Evolutionary conservation across 2,113 vertebrate species (phyloP).

Genomic region (Rhegmatorhina hoffmannsi): DNA sequence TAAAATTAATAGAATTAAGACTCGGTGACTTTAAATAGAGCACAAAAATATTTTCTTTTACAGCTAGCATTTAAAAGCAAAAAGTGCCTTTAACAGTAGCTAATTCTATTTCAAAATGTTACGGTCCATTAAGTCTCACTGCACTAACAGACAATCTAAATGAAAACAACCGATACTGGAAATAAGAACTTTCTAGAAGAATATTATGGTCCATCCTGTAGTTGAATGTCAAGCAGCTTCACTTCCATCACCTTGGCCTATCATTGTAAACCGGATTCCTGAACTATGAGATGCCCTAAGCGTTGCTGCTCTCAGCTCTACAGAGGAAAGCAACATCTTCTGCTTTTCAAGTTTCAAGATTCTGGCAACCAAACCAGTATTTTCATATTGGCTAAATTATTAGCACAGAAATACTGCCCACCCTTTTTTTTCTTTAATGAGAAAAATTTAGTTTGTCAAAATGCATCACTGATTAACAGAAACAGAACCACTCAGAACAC

Average conservation of each 20-base stretch:
- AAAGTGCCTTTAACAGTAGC: neutral
- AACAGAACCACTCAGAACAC: neutral
- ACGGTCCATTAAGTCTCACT: neutral
- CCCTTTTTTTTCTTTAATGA: accelerated
- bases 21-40: neutral
- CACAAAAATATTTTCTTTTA: neutral
- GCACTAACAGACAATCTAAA: neutral
- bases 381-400: neutral
- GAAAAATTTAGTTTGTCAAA: neutral
- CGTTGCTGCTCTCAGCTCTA: accelerated
- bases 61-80: neutral
- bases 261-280: neutral
- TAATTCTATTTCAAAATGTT: neutral
- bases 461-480: neutral
- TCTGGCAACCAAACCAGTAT: accelerated
- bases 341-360: neutral
- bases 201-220: neutral
- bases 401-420: neutral
- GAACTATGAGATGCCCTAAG: neutral
- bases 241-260: neutral
- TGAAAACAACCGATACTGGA: neutral
- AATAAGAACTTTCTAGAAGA: neutral
- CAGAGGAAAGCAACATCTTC: neutral
- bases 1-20: neutral
- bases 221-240: neutral